Evolutionary conservation across 2,797 vertebrate genomes (phyloP).

Genomic region (Echiichthys vipera): DNA sequence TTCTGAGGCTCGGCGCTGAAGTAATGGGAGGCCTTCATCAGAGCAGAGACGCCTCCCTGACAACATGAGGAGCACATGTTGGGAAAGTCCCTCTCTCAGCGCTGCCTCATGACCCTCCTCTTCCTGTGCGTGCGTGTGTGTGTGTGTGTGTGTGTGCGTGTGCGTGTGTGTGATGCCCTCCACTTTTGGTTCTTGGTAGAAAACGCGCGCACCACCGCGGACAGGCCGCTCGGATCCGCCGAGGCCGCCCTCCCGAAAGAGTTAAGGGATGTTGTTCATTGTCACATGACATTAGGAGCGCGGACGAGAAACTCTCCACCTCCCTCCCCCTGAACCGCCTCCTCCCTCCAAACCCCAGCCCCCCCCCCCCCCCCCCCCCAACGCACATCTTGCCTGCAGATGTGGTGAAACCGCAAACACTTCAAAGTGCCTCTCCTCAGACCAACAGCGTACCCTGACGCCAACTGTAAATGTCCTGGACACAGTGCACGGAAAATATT

Average conservation of each 20-base stretch:
- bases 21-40: conserved; percentile 43
- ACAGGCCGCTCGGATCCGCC: background rate
- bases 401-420: conserved; percentile 96
- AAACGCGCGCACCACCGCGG: conserved; percentile 20
- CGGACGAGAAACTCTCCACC: conserved; percentile 74
- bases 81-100: conserved; percentile 64
- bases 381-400: conserved; percentile 98
- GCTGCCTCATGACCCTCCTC: conserved; percentile 42
- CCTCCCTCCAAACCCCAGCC: conserved; percentile 7
- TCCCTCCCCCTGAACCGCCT: conserved; percentile 49
- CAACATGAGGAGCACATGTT: conserved; percentile 58
- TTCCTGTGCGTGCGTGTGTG: conserved; percentile 42
- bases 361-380: conserved; percentile 45
- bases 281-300: conserved; percentile 94
- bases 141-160: conserved; percentile 29
- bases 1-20: conserved; percentile 17
- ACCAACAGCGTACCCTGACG: conserved; percentile 95
- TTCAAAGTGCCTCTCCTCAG: conserved; percentile 96
- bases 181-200: conserved; percentile 21
- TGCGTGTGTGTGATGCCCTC: conserved; percentile 23
- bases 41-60: conserved; percentile 32
- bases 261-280: conserved; percentile 92
- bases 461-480: conserved; percentile 99
- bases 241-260: conserved; percentile 78
- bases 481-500: conserved; percentile 97